Evolutionary conservation across 2,888 invertebrate species (phyloP).

Genomic region (Rhyacophila evoluta): DNA sequence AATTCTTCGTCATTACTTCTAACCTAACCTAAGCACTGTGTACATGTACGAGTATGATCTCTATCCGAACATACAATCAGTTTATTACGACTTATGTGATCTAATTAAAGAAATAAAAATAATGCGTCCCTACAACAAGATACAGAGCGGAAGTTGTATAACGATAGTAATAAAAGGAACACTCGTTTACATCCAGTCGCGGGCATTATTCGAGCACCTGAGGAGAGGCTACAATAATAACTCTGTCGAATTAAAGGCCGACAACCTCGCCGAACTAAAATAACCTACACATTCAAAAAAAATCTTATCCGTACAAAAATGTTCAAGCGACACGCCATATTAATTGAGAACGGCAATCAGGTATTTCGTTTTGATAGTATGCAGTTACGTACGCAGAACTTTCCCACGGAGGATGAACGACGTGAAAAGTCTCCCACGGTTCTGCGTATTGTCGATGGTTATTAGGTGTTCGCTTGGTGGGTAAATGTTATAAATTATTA

Average conservation of each 20-base stretch:
- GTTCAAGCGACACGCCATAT: conserved; percentile 14
- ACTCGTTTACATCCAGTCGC: conserved; percentile 8
- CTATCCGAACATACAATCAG: too few species aligned
- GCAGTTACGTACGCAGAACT: not conserved
- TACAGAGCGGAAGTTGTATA: conserved; percentile 19
- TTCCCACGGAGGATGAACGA: not conserved
- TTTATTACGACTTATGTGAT: too few species aligned
- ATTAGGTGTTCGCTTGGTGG: too few species aligned
- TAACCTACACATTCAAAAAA: not conserved
- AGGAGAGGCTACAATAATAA: conserved; percentile 21
- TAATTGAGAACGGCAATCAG: conserved; percentile 18
- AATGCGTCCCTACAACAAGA: not conserved
- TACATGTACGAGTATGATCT: too few species aligned
- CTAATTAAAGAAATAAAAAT: too few species aligned
- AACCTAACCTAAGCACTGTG: too few species aligned
- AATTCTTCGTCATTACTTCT: too few species aligned
- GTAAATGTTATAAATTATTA: too few species aligned
- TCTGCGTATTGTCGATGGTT: too few species aligned
- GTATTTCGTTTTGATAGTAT: not conserved
- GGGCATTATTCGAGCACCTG: conserved; percentile 11
- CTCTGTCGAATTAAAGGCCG: conserved; percentile 13
- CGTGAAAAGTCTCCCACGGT: too few species aligned
- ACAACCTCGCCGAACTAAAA: conserved; percentile 19
- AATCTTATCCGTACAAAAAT: not conserved
- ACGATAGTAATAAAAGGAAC: conserved; percentile 22